Evolutionary conservation across 37 sponge, comb jelly and placozoan genomes (phyloP), one percentile per base, ranked within the genome.

Genomic region (Axinella damicornis): DNA sequence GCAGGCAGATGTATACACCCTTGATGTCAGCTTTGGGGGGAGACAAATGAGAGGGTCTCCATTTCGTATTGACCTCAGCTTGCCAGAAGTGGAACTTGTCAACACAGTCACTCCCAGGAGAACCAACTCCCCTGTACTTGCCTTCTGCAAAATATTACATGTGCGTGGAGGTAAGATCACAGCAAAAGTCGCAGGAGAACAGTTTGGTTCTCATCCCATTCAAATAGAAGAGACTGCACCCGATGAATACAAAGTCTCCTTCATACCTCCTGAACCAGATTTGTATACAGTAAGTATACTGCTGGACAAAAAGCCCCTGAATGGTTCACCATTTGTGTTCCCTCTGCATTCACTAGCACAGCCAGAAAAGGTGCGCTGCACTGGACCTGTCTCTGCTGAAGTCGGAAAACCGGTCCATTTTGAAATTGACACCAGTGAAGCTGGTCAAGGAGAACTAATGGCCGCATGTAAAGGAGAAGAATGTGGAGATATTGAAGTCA

Each of bases 241-340:
- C 0, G 37, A 31, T 20, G 19, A 6, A 18, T 81, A 79, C 79
- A 79, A 73, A 34, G 85, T 90, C 38, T 71, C 79, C 0, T 90
- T 90, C 39, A 37, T 70, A 19, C 65, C 85, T 32, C 12, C 25
- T 20, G 38, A 84, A 54, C 54, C 68, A n/a, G 90, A 84, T 60
- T 68, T 53, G 12, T 90, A 84, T 41, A 25, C 46, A n/a, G 58
- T 90, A 13, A 61, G 74, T 21, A 68, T 90, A 19, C 73, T 35
- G 22, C 78, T 77, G 33, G 54, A 62, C 15, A 69, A 69, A 2
- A 60, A 72, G 52, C 83, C 71, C 21, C 73, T 91, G 18, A 83
- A 82, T 11, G 83, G 79, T 20, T 91, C 92, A 39, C 87, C 92
- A 37, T 91, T 91, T 57, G 19, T 9, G 19, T 34, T 91, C 20